Base-by-base conservation (phyloP, 1,140 invertebrate species). In the Antheraea pernyi region DNA sequence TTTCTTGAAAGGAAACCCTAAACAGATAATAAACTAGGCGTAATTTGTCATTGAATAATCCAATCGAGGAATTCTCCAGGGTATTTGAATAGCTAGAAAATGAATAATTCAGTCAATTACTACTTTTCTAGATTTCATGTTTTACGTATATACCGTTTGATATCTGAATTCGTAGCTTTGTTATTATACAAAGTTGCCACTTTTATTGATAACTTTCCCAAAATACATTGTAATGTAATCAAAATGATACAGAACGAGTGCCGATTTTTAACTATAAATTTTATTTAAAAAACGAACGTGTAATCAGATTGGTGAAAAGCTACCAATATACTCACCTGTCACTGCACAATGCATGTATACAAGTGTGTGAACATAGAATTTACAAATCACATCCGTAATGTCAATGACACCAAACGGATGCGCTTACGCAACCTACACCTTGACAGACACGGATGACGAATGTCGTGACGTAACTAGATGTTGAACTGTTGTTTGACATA, bases 351-450 rank as follows among this genome's bases (percentile, higher is more conserved):
- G 19, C 22, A 30, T 30, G 4, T 30, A 30, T 9, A 67, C 65
- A 67, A 67, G 53, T 67, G 48, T 67, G 48, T 37, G 48, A 59
- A 59, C 30, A 18, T 67, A 19, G 42, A 67, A 77, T 76, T 81
- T 75, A 79, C 73, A 80, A 82, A 77, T 78, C 78, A 84, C 78
- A 88, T 83, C 80, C 81, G 82, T 85, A 83, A 88, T 86, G 89
- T 91, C 89, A 91, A 85, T 91, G 89, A 91, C 88, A 86, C 80
- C 76, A 75, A 78, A 80, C 84, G 83, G 82, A 88, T 87, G 80
- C 81, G 72, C 77, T 91, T 89, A 83, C 86, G 83, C 78, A 91
- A 91, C 70, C n/a, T n/a, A n/a, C n/a, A n/a, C n/a, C 88, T 91
- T 90, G 88, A 89, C 86, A 88, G 82, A 83, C 80, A 78, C 77